phyloP scores from a whole-genome alignment of 2,113 vertebrate species.

The Uropsilus gracilis region DNA sequence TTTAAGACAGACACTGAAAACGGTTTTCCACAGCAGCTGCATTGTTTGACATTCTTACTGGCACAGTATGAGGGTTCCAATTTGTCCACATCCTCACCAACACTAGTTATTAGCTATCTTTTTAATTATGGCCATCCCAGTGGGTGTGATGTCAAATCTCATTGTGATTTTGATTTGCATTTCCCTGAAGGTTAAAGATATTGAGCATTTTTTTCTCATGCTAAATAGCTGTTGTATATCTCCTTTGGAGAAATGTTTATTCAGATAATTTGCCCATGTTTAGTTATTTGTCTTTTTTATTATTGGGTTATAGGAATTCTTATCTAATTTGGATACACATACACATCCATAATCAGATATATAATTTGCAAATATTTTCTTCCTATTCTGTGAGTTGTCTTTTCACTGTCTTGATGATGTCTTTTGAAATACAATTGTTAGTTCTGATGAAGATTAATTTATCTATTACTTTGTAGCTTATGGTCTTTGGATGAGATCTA shows the following conservation, averaged over 20 bases:
- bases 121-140: neutral
- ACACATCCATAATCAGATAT: neutral
- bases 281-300: neutral
- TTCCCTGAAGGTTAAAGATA: neutral
- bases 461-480: neutral
- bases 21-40: neutral
- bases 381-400: neutral
- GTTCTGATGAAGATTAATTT: slow-evolving; percentile 11
- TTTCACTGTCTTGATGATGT: neutral
- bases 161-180: slow-evolving; percentile 45
- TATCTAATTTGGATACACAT: neutral
- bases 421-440: neutral
- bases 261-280: slow-evolving; percentile 10
- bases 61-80: neutral
- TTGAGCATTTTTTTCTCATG: slow-evolving; percentile 4
- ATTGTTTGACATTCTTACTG: neutral
- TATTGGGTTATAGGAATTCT: neutral
- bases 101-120: neutral
- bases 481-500: neutral
- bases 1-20: neutral
- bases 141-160: neutral
- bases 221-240: neutral
- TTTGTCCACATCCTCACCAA: neutral
- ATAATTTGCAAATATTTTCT: neutral
- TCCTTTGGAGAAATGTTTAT: neutral